Base-by-base conservation (phyloP, 1,140 invertebrate genomes). In the Drosophila mauritiana region DNA sequence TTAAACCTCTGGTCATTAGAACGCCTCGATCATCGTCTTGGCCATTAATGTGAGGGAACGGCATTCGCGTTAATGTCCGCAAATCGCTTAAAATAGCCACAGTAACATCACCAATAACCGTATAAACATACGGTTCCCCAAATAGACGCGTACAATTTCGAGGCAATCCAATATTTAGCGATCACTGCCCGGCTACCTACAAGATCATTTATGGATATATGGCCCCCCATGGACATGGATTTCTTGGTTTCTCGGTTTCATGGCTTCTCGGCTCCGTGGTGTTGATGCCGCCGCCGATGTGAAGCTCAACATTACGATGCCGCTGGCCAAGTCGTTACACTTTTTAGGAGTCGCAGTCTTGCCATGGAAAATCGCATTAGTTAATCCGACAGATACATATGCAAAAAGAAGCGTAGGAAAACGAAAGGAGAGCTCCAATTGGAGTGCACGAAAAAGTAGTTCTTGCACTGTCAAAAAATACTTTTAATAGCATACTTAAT, bases 331-430 rank as follows among this genome's bases (percentile, higher is more conserved):
- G 82, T 86, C 82, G 82, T 86, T 86, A 86, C 65, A 88, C 69
- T 88, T 86, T 86, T 86, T 88, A 86, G 76, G 82, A 86, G 40
- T 54, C 37, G 43, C 22, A 43, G 40, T 61, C 51, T 57, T 75
- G 39, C 72, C 78, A 76, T 67, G 69, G 80, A 80, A 86, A 86
- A 86, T 86, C 82, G 82, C 83, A 86, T 86, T 86, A 86, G 82
- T 86, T 86, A 86, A 86, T 86, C 82, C 82, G 82, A 82, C 82
- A 88, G 82, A 88, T 75, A 88, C 62, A 78, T 73, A 85, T 80
- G 59, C 73, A 54, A 67, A 64, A 56, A 75, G 54, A 25, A 37
- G 46, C 20, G 11, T 17, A 39, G 17, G 15, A 52, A 49, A 51
- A n/a, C 49, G n/a, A 43, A 36, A 43, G 37, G 15, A 55, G 34